Evolutionary conservation across 37 sponge, comb jelly and placozoan species (phyloP), one percentile per base, ranked within the genome.

Genomic region (Cladorhizidae sp.): DNA sequence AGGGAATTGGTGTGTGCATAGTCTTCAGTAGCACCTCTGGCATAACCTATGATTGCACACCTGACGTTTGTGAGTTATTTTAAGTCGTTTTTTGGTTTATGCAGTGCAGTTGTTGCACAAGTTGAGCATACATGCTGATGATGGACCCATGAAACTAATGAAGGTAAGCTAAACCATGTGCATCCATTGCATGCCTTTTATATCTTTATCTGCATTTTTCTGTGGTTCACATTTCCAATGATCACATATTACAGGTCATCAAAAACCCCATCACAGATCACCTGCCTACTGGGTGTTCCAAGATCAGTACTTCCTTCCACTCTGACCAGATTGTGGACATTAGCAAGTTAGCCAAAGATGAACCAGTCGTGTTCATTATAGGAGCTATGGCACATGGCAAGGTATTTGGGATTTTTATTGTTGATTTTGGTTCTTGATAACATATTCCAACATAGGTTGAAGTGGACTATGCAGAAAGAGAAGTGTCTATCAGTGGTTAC

Each of bases 381-480:
- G 99, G 99, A 40, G 93, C 99, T 25, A 92, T 97, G 90, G 99
- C 99, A 40, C 97, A 96, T 84, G 99, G 99, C 14, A 88, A 89
- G 81, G 97, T 97, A 22, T 67, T 67, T 61, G 0, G 0, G 22
- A 23, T 2, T 2, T 8, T 2, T 11, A 22, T 1, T 76, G 11
- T 76, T 0, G 23, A 36, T 36, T 50, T 67, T 31, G 6, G 5
- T 67, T 38, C 38, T 37, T 67, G 54, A 17, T 52, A 8, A 31
- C 9, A 12, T 45, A 45, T 45, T 45, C 49, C 49, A 28, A 21
- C 51, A 40, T 70, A 96, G 95, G 81, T 94, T 55, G 87, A 85
- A 2, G 91, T 94, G 12, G 97, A 96, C 63, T 99, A 99, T 50
- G 64, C 84, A 17, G 97, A 96, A 71, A 86, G 92, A 67, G 95